Evolutionary conservation across 2,888 invertebrate species (phyloP).

Genomic region (Rugalucina vietnamica): DNA sequence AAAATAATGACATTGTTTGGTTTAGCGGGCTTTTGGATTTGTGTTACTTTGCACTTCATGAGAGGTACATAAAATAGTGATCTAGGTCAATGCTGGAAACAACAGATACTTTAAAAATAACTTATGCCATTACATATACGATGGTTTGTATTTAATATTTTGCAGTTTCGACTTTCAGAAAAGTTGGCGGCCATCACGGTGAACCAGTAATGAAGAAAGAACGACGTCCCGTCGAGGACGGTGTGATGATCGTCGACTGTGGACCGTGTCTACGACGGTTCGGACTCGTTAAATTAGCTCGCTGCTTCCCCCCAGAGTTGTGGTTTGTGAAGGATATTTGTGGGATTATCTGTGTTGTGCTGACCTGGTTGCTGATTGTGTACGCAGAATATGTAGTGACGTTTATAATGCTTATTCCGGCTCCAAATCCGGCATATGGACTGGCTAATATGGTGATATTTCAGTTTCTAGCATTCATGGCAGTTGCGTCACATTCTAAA

Average conservation of each 20-base stretch:
- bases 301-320: slow-evolving; percentile 70
- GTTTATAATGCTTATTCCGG: slow-evolving; percentile 91
- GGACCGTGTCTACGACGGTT: slow-evolving; percentile 74
- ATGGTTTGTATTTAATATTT: too few relatives aligned
- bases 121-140: too few relatives aligned
- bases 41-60: too few relatives aligned
- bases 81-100: too few relatives aligned
- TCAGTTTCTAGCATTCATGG: slow-evolving; percentile 90
- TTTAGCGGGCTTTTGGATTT: too few relatives aligned
- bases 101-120: too few relatives aligned
- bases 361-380: slow-evolving; percentile 92
- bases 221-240: slow-evolving; percentile 73
- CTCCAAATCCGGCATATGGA: slow-evolving; percentile 87
- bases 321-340: slow-evolving; percentile 94
- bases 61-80: too few relatives aligned
- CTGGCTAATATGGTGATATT: slow-evolving; percentile 90
- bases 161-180: slow-evolving; percentile 17
- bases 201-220: slow-evolving; percentile 44
- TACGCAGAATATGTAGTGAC: slow-evolving; percentile 95
- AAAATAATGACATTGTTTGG: too few relatives aligned
- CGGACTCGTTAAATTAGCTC: slow-evolving; percentile 65
- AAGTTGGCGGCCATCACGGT: slow-evolving; percentile 24
- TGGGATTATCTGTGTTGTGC: slow-evolving; percentile 92
- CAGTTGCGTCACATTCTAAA: slow-evolving; percentile 90
- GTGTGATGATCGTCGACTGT: slow-evolving; percentile 78